Base-by-base conservation (phyloP, 2,113 vertebrate genomes). In the Lota lota region DNA sequence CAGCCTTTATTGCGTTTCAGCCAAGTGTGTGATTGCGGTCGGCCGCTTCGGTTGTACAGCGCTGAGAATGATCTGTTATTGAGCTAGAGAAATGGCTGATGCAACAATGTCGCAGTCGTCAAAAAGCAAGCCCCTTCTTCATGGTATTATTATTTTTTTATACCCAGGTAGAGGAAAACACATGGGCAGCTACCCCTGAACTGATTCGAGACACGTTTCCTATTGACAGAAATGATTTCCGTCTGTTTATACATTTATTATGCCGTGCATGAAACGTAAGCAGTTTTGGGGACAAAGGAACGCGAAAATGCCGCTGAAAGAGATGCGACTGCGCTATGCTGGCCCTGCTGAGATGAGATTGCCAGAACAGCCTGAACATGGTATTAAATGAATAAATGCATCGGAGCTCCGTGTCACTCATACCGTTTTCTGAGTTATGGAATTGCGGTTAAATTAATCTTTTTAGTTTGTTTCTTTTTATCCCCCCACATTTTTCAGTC, bases 361-460 rank as follows among this genome's bases (percentile, higher is more conserved):
- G 68, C 66, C 22, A 4, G 54, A 77, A 59, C 63, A 16, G 68
- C 58, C 60, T 40, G 61, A 72, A 68, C 75, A 69, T 71, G 75
- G 76, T 79, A 87, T 89, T 85, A 82, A 88, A 90, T 86, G 85
- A 87, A 90, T 88, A 90, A 88, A 89, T 88, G 84, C 86, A 88
- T 89, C 50, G 75, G 69, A 78, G 68, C 63, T 69, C 68, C 24
- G 72, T 77, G 77, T 79, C 67, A 72, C 60, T 78, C 70, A 75
- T 47, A 12, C 28, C 77, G 53, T 56, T 8, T 65, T 72, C 73
- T n/a, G 3, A 0, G 51, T 71, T 74, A 70, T 68, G 74, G 73
- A 72, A 70, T 71, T 20, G 68, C 50, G 6, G 51, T 64, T 58
- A 51, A 54, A 71, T 75, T 66, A 28, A 24, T 77, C 50, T 61